Base-by-base conservation (phyloP, 2,797 vertebrate genomes). In the Sebastiscus albofasciatus region DNA sequence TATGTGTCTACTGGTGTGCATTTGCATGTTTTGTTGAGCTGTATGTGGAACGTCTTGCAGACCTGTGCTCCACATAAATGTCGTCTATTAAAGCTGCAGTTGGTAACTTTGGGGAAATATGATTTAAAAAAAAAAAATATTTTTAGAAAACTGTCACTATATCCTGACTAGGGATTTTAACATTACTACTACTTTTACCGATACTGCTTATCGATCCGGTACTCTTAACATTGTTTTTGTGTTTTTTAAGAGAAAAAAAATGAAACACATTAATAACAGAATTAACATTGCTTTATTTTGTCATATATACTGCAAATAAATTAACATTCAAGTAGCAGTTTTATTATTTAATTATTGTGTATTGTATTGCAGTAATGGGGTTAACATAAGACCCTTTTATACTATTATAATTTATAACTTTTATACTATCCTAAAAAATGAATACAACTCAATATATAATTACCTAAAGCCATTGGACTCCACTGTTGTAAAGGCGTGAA, bases 101-200 rank as follows among this genome's bases (percentile, higher is more conserved):
- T 52, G 49, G 20, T 52, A 52, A n/a, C n/a, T 52, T 52, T 52
- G 46, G 18, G 18, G 46, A 4, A 52, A 52, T 52, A n/a, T 52
- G 46, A 52, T 52, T 31, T 26, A 3, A 26, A 26, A 26, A 26
- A 31, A 46, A 49, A 8, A 49, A 16, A 49, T n/a, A 1, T n/a
- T 52, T 52, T 52, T n/a, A 20, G 20, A 49, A 49, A 49, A 49
- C 46, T 49, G 8, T 52, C 46, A 52, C 46, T 6, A 39, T 39
- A 39, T 39, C 13, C 36, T 6, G 13, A 46, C 0, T 18, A 18
- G 1, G 16, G 42, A 49, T 1, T 49, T 0, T 49, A 49, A 49
- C 0, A 8, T 0, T 52, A 52, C 46, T 49, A 8, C 46, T 52
- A 52, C 46, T 20, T 2, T 52, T n/a, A 52, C 8, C 0, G 18